Evolutionary conservation across 2,888 invertebrate genomes (phyloP), one percentile per base, ranked within the genome.

Genomic region (Lasius platythorax): DNA sequence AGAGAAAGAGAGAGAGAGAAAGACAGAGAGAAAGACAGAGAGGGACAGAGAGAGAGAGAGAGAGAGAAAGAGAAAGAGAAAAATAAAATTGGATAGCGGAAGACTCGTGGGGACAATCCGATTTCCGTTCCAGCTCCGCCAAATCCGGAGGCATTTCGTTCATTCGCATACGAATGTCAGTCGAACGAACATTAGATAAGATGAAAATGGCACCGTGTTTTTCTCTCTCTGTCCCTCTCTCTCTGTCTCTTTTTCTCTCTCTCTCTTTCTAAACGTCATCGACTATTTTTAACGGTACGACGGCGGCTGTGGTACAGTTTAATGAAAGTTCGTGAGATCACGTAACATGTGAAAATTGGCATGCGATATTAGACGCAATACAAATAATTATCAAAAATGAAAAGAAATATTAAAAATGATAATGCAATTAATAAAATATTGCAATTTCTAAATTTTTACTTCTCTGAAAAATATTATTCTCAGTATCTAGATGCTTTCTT

Each of bases 81-180:
- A 61, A 58, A 83, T 81, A 63, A 74, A 70, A 50, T 50, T 73
- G 33, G 28, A 70, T 67, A 50, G 18, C 15, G 58, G 37, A 64
- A 33, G 63, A 76, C 74, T 73, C 28, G 37, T 28, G n/a, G 5
- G 40, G 63, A 87, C 87, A 83, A 85, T 67, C 66, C 82, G 68
- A 50, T 75, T 82, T 85, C 82, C 84, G 85, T 63, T 58, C 84
- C 50, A 72, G 23, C 82, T 87, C 81, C 46, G 63, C 37, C 37
- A 66, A 76, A 72, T 61, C 58, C 63, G 72, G 33, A 28, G 40
- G 3, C 58, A 67, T 23, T 68, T 73, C 40, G 63, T 40, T 43
- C 53, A 8, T 53, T 58, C 63, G 33, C 33, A 5, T 33, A 30
- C 33, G 28, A 82, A 37, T 33, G 33, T 33, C 61, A 73, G 23